phyloP scores from a whole-genome alignment of 2,113 vertebrate genomes.

The Dendrocopos noguchii region DNA sequence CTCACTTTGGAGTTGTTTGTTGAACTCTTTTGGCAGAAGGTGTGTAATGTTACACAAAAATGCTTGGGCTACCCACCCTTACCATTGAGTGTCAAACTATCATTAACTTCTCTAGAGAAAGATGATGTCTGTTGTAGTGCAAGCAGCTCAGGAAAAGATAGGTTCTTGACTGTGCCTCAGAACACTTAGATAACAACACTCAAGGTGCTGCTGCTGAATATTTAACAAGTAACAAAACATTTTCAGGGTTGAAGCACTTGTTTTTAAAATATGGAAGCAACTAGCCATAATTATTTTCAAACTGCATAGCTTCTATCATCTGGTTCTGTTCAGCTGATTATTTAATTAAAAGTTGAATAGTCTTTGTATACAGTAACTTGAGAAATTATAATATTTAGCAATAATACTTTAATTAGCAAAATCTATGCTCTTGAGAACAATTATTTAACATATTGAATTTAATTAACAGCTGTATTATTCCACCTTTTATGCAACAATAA shows the following conservation, averaged over 20 bases:
- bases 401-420: conserved; percentile 58
- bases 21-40: not conserved
- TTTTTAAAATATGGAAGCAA: not conserved
- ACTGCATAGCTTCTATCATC: not conserved
- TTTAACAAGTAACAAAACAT: not conserved
- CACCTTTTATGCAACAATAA: conserved; percentile 40
- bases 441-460: conserved; percentile 50
- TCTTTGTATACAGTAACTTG: conserved; percentile 12
- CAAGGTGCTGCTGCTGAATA: not conserved
- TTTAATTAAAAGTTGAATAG: not conserved
- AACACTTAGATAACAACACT: not conserved
- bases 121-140: not conserved
- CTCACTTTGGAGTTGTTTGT: not conserved
- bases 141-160: not conserved
- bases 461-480: conserved; percentile 52
- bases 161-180: not conserved
- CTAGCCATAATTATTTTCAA: not conserved
- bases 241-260: not conserved
- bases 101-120: not conserved
- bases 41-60: not conserved
- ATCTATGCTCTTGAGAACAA: conserved; percentile 37
- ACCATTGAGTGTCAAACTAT: not conserved
- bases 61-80: not conserved
- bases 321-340: not conserved
- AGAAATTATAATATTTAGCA: conserved; percentile 27